phyloP scores from a whole-genome alignment of 92 coral and sea anemone species.

The Bergia puertoricense region DNA sequence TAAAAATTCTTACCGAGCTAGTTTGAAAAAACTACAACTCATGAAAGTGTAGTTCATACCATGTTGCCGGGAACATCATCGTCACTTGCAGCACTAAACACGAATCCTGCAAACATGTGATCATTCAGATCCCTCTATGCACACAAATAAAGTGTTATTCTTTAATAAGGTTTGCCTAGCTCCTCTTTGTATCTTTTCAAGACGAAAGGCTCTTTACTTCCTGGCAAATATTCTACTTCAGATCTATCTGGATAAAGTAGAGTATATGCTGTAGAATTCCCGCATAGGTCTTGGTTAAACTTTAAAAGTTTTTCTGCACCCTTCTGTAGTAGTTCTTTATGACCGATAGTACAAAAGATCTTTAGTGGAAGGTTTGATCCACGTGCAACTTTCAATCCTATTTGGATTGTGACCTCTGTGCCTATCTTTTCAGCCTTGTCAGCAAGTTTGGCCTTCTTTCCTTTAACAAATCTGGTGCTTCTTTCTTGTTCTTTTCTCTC shows the following conservation, averaged over 20 bases:
- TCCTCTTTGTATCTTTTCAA: too few species aligned
- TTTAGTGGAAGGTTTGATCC: too few species aligned
- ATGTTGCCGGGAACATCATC: neutral
- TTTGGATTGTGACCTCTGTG: neutral
- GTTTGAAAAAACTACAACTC: neutral
- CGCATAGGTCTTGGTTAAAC: too few species aligned
- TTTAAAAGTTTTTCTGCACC: too few species aligned
- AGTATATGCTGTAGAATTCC: too few species aligned
- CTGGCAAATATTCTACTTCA: too few species aligned
- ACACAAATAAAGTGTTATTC: neutral
- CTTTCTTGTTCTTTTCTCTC: neutral
- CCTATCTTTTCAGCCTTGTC: neutral
- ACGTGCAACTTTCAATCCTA: neutral
- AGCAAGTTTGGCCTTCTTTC: neutral
- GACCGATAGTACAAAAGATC: too few species aligned
- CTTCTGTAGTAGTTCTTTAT: too few species aligned
- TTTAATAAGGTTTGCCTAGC: conserved; percentile 12
- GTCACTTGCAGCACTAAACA: neutral
- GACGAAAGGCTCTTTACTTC: too few species aligned
- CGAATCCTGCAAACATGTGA: neutral
- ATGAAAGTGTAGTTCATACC: neutral
- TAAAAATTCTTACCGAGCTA: neutral
- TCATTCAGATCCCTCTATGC: neutral
- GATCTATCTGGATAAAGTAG: too few species aligned
- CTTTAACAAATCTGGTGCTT: neutral